Percentiles rank a stretch among this genome's conserved stretches.
These are phyloP conservation scores for Microctonus brassicae DNA, from an alignment of 2,888 invertebrate genomes.

Conservation along the genomic window DNA sequence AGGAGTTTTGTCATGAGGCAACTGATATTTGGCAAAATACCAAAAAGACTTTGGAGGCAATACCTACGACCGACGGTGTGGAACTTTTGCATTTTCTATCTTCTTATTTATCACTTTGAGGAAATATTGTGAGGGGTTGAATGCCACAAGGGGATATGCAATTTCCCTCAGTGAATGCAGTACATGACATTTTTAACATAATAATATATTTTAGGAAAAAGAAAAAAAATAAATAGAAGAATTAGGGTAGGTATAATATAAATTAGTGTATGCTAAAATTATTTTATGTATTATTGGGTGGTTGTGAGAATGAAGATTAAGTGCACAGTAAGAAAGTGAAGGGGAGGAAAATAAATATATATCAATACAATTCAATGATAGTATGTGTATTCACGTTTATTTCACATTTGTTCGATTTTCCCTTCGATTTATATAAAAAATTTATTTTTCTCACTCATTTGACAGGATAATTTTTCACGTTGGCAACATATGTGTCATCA, in stretches of 20 bases:
- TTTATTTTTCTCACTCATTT: neutral
- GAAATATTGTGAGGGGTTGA: neutral
- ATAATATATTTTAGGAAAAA: no score
- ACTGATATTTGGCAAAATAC: conserved; percentile 36
- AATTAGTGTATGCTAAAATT: no score
- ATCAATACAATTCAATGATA: neutral
- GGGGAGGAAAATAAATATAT: no score
- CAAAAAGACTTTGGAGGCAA: conserved; percentile 19
- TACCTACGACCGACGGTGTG: neutral
- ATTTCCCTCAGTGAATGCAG: no score
- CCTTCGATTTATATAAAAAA: neutral
- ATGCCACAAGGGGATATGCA: neutral
- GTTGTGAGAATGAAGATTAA: no score
- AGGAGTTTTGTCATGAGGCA: conserved; percentile 7
- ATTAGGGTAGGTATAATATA: no score
- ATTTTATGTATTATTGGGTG: no score
- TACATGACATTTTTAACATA: no score
- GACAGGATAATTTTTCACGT: neutral
- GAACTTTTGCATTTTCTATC: neutral
- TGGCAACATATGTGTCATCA: neutral
- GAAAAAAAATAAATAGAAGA: no score
- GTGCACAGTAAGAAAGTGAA: no score
- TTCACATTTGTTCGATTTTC: neutral
- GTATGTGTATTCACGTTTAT: neutral
- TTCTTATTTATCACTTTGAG: neutral